Base-by-base conservation (phyloP, 2,888 invertebrate genomes). In the Bruchidius siliquastri region DNA sequence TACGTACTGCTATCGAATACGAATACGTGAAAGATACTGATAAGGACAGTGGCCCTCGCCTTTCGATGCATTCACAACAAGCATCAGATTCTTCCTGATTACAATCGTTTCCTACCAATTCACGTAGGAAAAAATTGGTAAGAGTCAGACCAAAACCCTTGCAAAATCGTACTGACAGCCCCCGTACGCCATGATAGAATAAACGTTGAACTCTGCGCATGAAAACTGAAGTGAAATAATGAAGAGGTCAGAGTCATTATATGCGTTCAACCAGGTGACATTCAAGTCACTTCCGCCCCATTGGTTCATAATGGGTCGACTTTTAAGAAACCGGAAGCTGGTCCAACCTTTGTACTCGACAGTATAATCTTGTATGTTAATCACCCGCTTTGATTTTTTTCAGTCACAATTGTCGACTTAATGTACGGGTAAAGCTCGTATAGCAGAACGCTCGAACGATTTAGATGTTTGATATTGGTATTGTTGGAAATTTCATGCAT, bases 241-340 rank as follows among this genome's bases (percentile, higher is more conserved):
- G 76, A 75, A 80, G 79, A 83, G 83, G 82, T 83, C 82, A 81
- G 77, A 82, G 81, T 82, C 80, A 82, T 83, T 83, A 82, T 82
- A 77, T 77, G 79, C 81, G 81, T 77, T 81, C 81, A 82, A 78
- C 81, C 83, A 83, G 83, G 83, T 83, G 84, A 84, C 83, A 81
- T 81, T 81, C 81, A 77, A 84, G 83, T 84, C 84, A 84, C 82
- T 84, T 84, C 84, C 84, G 84, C 82, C 78, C 82, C 82, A 81
- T 81, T 81, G 81, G 79, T 79, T 81, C 81, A 80, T 79, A 84
- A 84, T 81, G 81, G 77, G 74, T 75, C 77, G 78, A 77, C 79
- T 78, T 78, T n/a, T 76, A 77, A 79, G 78, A 77, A 78, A 78
- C 81, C 81, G 81, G 81, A 81, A 81, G 78, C 74, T 71, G 75